phyloP scores from a whole-genome alignment of 2,797 vertebrate species.

The Gymnothorax javanicus region DNA sequence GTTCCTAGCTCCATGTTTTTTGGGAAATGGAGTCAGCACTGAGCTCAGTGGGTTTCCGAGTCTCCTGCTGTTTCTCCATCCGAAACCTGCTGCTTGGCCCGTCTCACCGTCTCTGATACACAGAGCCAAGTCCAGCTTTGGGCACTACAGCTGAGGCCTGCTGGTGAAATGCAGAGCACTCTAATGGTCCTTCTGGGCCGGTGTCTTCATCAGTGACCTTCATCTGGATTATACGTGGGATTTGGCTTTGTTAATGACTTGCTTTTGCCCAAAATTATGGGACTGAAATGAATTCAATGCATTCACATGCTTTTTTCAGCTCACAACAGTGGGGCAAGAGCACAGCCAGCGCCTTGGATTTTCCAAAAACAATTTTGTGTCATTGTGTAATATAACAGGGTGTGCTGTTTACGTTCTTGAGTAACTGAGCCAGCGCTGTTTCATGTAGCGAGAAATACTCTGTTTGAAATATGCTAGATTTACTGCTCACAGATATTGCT shows the following conservation, averaged over 20 bases:
- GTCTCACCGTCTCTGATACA: neutral
- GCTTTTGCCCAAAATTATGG: neutral
- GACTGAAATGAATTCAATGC: neutral
- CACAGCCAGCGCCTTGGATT: neutral
- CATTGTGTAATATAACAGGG: neutral
- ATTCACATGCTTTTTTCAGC: neutral
- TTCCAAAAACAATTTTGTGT: neutral
- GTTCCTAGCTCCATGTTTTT: neutral
- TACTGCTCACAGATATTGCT: neutral
- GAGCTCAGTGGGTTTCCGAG: neutral
- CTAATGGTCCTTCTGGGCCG: neutral
- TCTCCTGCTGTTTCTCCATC: slow-evolving; percentile 5
- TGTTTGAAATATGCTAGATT: neutral
- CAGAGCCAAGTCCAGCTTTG: neutral
- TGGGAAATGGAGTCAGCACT: slow-evolving; percentile 8
- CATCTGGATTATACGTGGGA: neutral
- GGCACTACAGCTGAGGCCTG: neutral
- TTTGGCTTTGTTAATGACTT: neutral
- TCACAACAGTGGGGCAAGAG: neutral
- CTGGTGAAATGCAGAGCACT: neutral
- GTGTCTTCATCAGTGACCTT: neutral
- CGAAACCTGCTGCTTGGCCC: neutral
- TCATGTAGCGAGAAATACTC: neutral
- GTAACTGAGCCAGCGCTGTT: neutral
- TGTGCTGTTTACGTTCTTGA: slow-evolving; percentile 1